A percentile compares a stretch with the other conserved stretches of the same genome.
Evolutionary conservation across 1,140 invertebrate species (phyloP).

Genomic region (Ridgeia piscesae): DNA sequence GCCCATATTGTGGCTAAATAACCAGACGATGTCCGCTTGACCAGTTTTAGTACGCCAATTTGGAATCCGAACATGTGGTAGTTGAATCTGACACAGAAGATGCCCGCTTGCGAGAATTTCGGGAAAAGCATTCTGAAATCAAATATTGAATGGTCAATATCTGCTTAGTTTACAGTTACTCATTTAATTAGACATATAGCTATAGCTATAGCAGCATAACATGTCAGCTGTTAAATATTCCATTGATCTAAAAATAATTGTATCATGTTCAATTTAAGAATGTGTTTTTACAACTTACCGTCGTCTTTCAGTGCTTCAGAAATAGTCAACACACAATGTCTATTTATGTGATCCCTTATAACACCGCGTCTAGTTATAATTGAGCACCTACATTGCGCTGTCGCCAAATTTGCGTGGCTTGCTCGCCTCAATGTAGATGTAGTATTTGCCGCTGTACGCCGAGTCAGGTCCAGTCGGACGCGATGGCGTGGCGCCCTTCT

Average conservation of each 20-base stretch:
- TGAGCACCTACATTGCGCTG: constrained; percentile 39
- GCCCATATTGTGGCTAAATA: constrained; percentile 29
- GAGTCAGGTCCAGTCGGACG: constrained; percentile 18
- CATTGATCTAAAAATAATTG: too few relatives aligned
- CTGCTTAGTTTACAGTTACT: neutral
- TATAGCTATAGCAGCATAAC: neutral
- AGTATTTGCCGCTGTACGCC: constrained; percentile 39
- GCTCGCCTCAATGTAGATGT: constrained; percentile 52
- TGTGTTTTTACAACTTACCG: too few relatives aligned
- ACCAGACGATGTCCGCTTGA: neutral
- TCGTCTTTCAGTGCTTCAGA: too few relatives aligned
- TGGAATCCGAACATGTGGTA: constrained; percentile 74
- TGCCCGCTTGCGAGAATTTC: neutral
- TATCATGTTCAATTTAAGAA: neutral
- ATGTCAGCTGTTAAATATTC: neutral
- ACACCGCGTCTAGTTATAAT: too few relatives aligned
- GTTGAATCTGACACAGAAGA: constrained; percentile 64
- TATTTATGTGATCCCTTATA: too few relatives aligned
- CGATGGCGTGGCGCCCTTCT: constrained; percentile 20
- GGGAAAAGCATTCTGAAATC: neutral
- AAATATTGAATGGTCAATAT: neutral
- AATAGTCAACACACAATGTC: too few relatives aligned
- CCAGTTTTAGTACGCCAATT: constrained; percentile 39
- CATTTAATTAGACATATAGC: neutral
- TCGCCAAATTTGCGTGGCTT: constrained; percentile 42